Evolutionary conservation across 2,888 invertebrate genomes (phyloP).

Genomic region (Beris morrisii): DNA sequence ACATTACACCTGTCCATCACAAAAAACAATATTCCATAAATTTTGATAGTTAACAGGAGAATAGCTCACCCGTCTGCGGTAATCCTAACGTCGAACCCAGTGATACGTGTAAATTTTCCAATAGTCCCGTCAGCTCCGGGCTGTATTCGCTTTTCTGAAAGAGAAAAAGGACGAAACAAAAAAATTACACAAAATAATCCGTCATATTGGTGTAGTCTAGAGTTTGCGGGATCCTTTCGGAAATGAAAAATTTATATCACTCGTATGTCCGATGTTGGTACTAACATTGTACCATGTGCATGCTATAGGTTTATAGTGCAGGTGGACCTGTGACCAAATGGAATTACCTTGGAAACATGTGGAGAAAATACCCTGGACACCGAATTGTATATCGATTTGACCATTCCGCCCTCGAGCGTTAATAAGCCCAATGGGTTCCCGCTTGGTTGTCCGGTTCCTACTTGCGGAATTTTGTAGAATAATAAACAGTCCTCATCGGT

Average conservation of each 20-base stretch:
- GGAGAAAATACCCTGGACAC: conserved; percentile 57
- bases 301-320: neutral
- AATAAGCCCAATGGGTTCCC: conserved; percentile 51
- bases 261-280: neutral
- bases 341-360: conserved; percentile 50
- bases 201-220: conserved; percentile 17
- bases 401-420: conserved; percentile 57
- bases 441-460: conserved; percentile 42
- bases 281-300: neutral
- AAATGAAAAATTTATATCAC: neutral
- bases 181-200: conserved; percentile 34
- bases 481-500: conserved; percentile 55
- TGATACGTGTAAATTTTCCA: conserved; percentile 55
- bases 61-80: conserved; percentile 51
- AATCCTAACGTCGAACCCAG: conserved; percentile 54
- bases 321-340: conserved; percentile 8
- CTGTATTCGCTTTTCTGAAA: conserved; percentile 49
- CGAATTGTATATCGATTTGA: conserved; percentile 58
- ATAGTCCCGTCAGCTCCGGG: conserved; percentile 52
- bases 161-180: conserved; percentile 1
- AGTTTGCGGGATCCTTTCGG: neutral
- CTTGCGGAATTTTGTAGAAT: conserved; percentile 57
- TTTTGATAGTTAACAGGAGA: neutral
- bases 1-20: too few species aligned
- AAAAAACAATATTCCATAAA: too few species aligned